Conservation (phyloP, 1,140 invertebrate genomes). For the Drosophila melanica region DNA sequence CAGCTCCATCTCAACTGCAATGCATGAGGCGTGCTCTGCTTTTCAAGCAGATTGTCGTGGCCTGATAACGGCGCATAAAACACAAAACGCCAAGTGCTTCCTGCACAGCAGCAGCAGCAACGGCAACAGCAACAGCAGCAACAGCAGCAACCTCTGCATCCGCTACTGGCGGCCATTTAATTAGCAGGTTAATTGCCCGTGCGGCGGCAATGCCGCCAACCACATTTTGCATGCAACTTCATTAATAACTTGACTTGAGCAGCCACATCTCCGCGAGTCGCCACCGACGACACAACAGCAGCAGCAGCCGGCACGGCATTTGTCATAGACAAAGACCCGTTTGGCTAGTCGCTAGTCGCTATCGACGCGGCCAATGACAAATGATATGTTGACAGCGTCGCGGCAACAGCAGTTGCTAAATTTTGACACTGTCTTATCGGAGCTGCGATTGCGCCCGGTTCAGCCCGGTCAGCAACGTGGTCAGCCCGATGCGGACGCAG, state of each 20-base stretch:
- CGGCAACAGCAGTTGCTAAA: slow-evolving; percentile 67
- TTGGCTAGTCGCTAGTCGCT: slow-evolving; percentile 33
- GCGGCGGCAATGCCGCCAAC: slow-evolving; percentile 36
- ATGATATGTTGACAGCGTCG: slow-evolving; percentile 78
- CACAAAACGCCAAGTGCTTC: slow-evolving; percentile 66
- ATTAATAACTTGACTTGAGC: slow-evolving; percentile 61
- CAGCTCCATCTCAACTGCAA: slow-evolving; percentile 56
- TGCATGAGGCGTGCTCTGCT: slow-evolving; percentile 57
- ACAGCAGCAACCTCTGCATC: neutral
- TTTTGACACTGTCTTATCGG: slow-evolving; percentile 78
- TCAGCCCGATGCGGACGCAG: neutral
- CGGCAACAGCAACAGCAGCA: neutral
- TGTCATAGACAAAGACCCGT: slow-evolving; percentile 64
- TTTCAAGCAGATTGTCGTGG: slow-evolving; percentile 36
- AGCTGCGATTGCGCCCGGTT: slow-evolving; percentile 24
- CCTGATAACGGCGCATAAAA: slow-evolving; percentile 65
- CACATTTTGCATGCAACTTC: slow-evolving; percentile 64
- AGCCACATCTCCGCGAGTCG: slow-evolving; percentile 16
- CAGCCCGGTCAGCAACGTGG: neutral
- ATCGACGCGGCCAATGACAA: slow-evolving; percentile 65
- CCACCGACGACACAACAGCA: too few species aligned
- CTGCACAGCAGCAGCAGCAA: slow-evolving; percentile 55
- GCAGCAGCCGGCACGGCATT: slow-evolving; percentile 48
- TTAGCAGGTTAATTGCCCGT: slow-evolving; percentile 77
- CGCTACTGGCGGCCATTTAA: slow-evolving; percentile 68